phyloP scores from a whole-genome alignment of 2,888 invertebrate species.

The Parnassius mnemosyne region DNA sequence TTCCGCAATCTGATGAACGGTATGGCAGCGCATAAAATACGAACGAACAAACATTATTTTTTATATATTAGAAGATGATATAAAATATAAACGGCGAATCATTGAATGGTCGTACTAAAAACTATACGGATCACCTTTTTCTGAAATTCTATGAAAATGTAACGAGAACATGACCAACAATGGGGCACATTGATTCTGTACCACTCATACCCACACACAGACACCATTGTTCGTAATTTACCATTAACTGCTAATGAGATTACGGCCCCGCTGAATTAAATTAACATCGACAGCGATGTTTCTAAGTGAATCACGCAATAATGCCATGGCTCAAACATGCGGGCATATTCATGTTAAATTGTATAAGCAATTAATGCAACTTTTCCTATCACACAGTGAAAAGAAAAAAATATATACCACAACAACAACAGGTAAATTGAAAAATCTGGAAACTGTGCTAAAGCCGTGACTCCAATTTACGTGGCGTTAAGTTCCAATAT shows the following conservation, averaged over 20 bases:
- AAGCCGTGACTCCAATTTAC: no score
- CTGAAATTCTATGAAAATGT: neutral
- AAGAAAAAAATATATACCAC: no score
- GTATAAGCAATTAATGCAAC: neutral
- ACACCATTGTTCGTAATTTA: slow-evolving; percentile 32
- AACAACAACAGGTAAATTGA: no score
- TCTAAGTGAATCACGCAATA: slow-evolving; percentile 17
- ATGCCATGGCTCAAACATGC: slow-evolving; percentile 5
- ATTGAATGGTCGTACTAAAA: no score
- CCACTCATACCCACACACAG: slow-evolving; percentile 24
- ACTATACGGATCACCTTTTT: neutral
- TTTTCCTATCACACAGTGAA: neutral
- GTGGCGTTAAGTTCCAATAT: no score
- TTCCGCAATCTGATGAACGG: no score
- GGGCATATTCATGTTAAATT: slow-evolving; percentile 1
- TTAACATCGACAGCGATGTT: slow-evolving; percentile 20
- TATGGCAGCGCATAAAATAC: no score
- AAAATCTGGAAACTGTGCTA: no score
- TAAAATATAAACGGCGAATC: no score
- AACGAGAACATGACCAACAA: slow-evolving; percentile 1
- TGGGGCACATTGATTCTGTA: slow-evolving; percentile 6
- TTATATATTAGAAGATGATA: no score
- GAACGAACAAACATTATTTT: no score
- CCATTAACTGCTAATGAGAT: slow-evolving; percentile 31
- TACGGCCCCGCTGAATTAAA: slow-evolving; percentile 32